Percentiles rank a stretch among this genome's conserved stretches.
phyloP scores from a whole-genome alignment of 2,113 vertebrate species.

The Larimichthys crocea region DNA sequence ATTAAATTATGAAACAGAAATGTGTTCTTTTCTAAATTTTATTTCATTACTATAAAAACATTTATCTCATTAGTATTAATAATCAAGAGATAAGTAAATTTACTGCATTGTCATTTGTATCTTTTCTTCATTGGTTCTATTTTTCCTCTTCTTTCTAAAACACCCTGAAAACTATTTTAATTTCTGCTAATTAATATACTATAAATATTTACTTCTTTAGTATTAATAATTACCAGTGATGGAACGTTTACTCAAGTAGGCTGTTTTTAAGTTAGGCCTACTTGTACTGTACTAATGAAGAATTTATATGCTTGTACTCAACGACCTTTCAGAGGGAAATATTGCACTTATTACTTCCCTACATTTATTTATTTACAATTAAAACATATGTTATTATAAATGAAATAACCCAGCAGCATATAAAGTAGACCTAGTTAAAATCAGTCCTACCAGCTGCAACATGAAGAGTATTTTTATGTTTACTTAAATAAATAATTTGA shows the following conservation, averaged over 20 bases:
- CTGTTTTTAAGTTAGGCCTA: background rate
- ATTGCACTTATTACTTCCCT: no score
- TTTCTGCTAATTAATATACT: no score
- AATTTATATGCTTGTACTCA: background rate
- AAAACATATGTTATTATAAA: background rate
- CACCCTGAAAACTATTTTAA: no score
- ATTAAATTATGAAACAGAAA: background rate
- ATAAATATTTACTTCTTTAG: background rate
- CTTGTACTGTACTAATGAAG: background rate
- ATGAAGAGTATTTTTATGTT: background rate
- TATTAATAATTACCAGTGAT: background rate
- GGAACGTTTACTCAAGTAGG: background rate
- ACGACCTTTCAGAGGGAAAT: no score
- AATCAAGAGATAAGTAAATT: no score
- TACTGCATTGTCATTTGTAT: no score
- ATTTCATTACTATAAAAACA: no score
- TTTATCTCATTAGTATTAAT: no score
- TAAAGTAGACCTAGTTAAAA: no score
- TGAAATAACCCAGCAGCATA: background rate
- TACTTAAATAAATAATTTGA: no score
- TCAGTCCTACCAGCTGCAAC: background rate
- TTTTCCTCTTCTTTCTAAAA: no score
- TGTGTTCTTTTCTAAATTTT: background rate
- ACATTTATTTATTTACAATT: background rate
- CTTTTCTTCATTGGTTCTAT: no score